Evolutionary conservation across 2,888 invertebrate genomes (phyloP).

Genomic region (Tenthredo mesomela): DNA sequence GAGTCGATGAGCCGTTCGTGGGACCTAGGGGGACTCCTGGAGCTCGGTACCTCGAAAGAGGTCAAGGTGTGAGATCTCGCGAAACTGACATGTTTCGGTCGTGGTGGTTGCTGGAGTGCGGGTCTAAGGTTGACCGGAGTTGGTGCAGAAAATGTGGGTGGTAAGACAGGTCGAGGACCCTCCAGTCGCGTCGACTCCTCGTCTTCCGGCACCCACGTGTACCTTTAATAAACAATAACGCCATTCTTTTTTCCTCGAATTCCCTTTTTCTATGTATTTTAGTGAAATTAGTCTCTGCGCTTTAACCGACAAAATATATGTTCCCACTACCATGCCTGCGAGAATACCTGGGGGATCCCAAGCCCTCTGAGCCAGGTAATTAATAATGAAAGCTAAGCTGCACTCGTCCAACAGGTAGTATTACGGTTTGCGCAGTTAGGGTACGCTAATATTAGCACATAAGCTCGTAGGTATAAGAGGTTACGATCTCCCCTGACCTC

Average conservation of each 20-base stretch:
- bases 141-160: conserved; percentile 64
- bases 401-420: conserved; percentile 43
- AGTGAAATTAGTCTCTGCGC: background rate
- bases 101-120: conserved; percentile 82
- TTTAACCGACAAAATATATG: background rate
- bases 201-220: conserved; percentile 89
- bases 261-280: background rate
- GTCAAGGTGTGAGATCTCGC: conserved; percentile 93
- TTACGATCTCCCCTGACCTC: conserved; percentile 27
- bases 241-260: background rate
- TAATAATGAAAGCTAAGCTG: conserved; percentile 49
- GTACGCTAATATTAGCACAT: conserved; percentile 36
- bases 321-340: background rate
- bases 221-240: conserved; percentile 70
- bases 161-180: conserved; percentile 81
- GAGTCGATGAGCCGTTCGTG: conserved; percentile 78
- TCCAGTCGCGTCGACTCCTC: conserved; percentile 87
- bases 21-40: conserved; percentile 78
- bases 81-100: conserved; percentile 94
- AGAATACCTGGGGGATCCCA: conserved; percentile 59
- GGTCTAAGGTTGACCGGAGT: conserved; percentile 78
- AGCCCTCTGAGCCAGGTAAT: conserved; percentile 28
- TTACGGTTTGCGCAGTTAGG: conserved; percentile 1
- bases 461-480: background rate
- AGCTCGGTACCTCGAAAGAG: conserved; percentile 85